Evolutionary conservation across 2,888 invertebrate genomes (phyloP), one percentile per base, ranked within the genome.

Genomic region (Trissolcus brochymenae): DNA sequence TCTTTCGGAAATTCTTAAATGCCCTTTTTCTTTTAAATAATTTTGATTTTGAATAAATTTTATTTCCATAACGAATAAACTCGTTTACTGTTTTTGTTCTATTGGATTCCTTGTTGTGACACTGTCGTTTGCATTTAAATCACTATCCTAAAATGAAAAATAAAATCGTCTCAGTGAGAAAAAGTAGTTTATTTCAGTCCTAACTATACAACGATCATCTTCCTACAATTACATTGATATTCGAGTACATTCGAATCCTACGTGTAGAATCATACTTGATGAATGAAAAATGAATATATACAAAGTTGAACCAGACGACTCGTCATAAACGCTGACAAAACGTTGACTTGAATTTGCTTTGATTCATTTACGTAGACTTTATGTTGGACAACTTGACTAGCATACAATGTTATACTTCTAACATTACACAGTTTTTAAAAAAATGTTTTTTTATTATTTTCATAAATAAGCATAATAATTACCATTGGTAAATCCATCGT

Each of bases 261-360:
- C 60, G 41, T 65, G 65, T 60, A 64, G 68, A 68, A 59, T 64
- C 55, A 62, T 49, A 35, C 35, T 64, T 57, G 35, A 55, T 62
- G 68, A 75, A 75, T 75, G 67, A 64, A 75, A 75, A 49, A 50
- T 46, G 17, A 66, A 65, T 68, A 71, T 68, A 54, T 66, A 77
- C 61, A 64, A 61, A 56, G 66, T 74, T 65, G 65, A 50, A 73
- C 21, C 51, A 66, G 49, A 21, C 56, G 73, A 74, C 61, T 67
- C 59, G 66, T 67, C 66, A 67, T 56, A 61, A 29, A 16, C 66
- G 56, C 61, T 66, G 66, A 51, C 51, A 60, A 72, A 55, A 60
- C 50, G 57, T 56, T 57, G 62, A 74, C 66, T 74, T 74, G 60
- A 67, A 56, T 46, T 41, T 59, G 65, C 59, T 71, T 64, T 71